Evolutionary conservation across 2,888 invertebrate species (phyloP).

Genomic region (Stratiomys singularior): DNA sequence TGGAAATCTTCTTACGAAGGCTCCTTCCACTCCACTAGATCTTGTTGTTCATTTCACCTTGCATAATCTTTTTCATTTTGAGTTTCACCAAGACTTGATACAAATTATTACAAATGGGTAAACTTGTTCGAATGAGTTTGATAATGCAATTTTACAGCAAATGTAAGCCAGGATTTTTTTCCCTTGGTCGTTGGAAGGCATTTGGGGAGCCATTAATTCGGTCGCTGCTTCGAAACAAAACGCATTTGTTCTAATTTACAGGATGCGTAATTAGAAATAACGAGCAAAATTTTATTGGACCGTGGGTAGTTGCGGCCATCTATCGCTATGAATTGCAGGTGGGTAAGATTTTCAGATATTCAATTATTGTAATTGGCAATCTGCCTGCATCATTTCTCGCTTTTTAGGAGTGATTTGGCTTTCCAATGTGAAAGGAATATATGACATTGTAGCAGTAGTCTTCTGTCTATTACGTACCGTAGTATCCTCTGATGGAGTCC

Average conservation of each 20-base stretch:
- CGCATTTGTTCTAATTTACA: conserved; percentile 37
- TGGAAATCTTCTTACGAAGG: not conserved
- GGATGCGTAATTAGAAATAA: conserved; percentile 31
- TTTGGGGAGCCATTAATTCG: conserved; percentile 24
- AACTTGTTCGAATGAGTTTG: conserved; percentile 29
- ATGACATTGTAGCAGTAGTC: too few relatives aligned
- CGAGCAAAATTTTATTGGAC: conserved; percentile 30
- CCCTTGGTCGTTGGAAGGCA: conserved; percentile 19
- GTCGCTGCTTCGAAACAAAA: conserved; percentile 24
- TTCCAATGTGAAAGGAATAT: too few relatives aligned
- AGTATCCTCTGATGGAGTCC: too few relatives aligned
- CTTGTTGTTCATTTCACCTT: not conserved
- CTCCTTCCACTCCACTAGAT: not conserved
- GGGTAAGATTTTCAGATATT: conserved; percentile 21
- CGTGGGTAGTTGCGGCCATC: not conserved
- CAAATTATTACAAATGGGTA: conserved; percentile 43
- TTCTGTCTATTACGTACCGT: too few relatives aligned
- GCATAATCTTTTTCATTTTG: conserved; percentile 26
- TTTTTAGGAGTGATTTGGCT: too few relatives aligned
- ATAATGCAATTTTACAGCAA: conserved; percentile 29
- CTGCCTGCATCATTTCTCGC: not conserved
- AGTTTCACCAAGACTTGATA: not conserved
- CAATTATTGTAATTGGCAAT: conserved; percentile 15
- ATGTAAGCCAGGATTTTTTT: conserved; percentile 10
- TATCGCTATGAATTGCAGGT: not conserved